Evolutionary conservation across 1,140 invertebrate genomes (phyloP).

Genomic region (Aphelinus atriplicis): DNA sequence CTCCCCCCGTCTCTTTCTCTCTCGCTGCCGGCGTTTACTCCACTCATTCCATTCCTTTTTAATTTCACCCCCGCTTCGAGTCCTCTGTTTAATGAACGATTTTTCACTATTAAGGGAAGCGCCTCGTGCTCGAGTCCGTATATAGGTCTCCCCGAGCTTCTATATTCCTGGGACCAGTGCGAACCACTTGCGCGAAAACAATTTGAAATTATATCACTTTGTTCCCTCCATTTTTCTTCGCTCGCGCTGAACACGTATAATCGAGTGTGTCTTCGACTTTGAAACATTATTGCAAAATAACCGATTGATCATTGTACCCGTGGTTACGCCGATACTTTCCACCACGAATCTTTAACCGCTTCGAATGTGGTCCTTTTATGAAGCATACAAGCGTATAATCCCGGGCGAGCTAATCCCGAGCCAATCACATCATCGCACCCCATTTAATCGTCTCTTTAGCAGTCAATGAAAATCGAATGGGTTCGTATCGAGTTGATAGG

Average conservation of each 20-base stretch:
- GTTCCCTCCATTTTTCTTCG: no score
- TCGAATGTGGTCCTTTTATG: no score
- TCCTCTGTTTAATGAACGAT: conserved; percentile 35
- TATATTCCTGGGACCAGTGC: background rate
- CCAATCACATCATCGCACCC: background rate
- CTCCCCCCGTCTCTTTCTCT: background rate
- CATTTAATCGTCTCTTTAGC: conserved; percentile 7
- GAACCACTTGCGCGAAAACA: conserved; percentile 25
- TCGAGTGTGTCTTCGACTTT: no score
- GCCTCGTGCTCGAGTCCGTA: background rate
- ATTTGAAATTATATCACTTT: conserved; percentile 31
- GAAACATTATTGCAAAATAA: no score
- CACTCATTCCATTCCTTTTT: conserved; percentile 29
- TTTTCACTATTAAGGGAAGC: conserved; percentile 24
- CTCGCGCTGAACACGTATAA: no score
- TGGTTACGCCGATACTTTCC: no score
- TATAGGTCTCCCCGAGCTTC: background rate
- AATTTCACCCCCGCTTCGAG: conserved; percentile 22
- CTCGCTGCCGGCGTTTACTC: background rate
- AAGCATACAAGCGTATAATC: no score
- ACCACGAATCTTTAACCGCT: no score
- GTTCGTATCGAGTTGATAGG: background rate
- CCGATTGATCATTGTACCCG: no score
- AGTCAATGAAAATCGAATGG: conserved; percentile 3
- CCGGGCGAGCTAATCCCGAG: background rate